A percentile compares a stretch with the other conserved stretches of the same genome.
Evolutionary conservation across 1,140 invertebrate genomes (phyloP).

Genomic region (Arion vulgaris): DNA sequence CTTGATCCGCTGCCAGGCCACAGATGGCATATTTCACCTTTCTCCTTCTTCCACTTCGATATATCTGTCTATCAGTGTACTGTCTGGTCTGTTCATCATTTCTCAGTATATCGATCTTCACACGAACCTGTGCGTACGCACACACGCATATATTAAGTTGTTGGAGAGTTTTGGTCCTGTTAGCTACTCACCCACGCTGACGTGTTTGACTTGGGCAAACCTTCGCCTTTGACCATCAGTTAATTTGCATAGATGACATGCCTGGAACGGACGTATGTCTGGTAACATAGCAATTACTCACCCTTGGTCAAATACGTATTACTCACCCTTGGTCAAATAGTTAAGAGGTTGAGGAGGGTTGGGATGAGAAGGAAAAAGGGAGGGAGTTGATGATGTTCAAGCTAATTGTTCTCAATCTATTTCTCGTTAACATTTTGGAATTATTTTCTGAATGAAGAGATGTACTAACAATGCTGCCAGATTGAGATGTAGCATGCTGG

Average conservation of each 20-base stretch:
- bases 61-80: not conserved
- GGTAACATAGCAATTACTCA: not conserved
- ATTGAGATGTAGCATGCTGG: no score
- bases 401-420: no score
- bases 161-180: not conserved
- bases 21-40: no score
- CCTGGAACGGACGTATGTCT: not conserved
- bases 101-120: not conserved
- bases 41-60: no score
- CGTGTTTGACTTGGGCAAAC: not conserved
- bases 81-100: not conserved
- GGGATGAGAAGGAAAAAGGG: no score
- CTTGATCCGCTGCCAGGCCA: no score
- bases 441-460: no score
- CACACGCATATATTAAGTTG: not conserved
- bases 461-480: no score
- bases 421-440: no score
- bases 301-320: not conserved
- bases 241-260: not conserved
- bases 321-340: no score
- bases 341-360: no score
- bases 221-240: not conserved
- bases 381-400: no score
- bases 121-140: not conserved
- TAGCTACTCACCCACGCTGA: not conserved